These are phyloP conservation scores for Agriotes lineatus DNA, from an alignment of 2,888 invertebrate species.

Conservation along the genomic window DNA sequence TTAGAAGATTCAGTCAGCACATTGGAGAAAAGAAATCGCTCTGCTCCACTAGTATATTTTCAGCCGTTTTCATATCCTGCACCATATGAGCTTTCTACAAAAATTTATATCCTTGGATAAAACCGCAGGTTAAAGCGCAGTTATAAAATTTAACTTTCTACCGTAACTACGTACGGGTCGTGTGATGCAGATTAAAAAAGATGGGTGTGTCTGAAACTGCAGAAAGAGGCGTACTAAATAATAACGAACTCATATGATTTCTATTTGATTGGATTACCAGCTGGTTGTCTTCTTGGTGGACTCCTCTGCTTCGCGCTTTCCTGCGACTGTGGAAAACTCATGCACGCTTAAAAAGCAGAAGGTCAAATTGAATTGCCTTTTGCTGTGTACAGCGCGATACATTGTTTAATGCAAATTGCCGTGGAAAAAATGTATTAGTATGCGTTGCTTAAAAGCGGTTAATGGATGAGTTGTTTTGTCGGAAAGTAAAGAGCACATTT, in stretches of 20 bases:
- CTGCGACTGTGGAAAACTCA: too few species aligned
- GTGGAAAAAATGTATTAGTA: neutral
- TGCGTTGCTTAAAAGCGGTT: neutral
- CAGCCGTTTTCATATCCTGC: too few species aligned
- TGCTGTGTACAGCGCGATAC: too few species aligned
- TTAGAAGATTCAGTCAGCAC: too few species aligned
- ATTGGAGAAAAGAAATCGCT: too few species aligned
- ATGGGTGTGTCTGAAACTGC: conserved; percentile 12
- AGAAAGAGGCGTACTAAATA: conserved; percentile 6
- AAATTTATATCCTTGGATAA: conserved; percentile 10
- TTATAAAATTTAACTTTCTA: conserved; percentile 18
- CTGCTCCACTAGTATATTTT: too few species aligned
- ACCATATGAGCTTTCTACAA: conserved; percentile 17
- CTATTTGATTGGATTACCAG: too few species aligned
- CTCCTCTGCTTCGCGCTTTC: too few species aligned
- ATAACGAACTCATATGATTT: neutral
- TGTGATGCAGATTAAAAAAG: conserved; percentile 14
- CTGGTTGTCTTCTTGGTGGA: too few species aligned
- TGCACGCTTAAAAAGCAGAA: too few species aligned
- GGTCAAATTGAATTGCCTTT: neutral
- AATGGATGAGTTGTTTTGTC: conserved; percentile 3
- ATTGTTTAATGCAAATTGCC: conserved; percentile 17
- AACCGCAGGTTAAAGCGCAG: neutral
- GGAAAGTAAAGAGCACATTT: neutral
- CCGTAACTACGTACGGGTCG: conserved; percentile 4